Evolutionary conservation across 2,113 vertebrate species (phyloP).

Genomic region (Cardinalis cardinalis): DNA sequence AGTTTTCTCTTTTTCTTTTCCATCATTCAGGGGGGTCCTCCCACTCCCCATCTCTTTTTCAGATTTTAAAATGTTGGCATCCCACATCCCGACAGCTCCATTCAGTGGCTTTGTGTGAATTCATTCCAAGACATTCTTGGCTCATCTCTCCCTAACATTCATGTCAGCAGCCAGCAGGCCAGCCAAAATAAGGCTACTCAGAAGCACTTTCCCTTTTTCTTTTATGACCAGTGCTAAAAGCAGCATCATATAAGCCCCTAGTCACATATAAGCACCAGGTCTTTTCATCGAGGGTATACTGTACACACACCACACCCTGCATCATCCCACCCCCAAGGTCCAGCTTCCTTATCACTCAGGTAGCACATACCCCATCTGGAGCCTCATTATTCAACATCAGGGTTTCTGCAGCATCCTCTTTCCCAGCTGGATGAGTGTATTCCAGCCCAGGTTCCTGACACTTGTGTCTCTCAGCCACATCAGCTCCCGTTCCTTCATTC

Average conservation of each 20-base stretch:
- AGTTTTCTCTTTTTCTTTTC: background rate
- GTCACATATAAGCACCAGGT: background rate
- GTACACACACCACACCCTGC: background rate
- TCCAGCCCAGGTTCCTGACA: background rate
- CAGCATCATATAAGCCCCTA: background rate
- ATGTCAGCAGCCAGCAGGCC: slow-evolving; percentile 22
- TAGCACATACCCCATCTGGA: background rate
- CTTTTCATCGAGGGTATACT: background rate
- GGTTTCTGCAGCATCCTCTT: background rate
- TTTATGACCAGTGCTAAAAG: background rate
- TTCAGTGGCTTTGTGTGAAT: background rate
- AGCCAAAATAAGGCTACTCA: slow-evolving; percentile 39
- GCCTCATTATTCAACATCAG: fast-evolving
- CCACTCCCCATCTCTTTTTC: background rate
- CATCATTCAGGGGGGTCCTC: background rate
- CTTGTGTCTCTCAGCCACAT: fast-evolving
- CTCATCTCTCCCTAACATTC: slow-evolving; percentile 33
- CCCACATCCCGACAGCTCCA: background rate
- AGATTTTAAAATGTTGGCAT: slow-evolving; percentile 9
- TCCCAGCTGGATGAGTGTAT: fast-evolving
- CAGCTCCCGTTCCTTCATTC: background rate
- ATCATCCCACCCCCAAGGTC: background rate
- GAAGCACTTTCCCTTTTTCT: background rate
- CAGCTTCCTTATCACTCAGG: background rate
- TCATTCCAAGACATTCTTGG: slow-evolving; percentile 55